phyloP scores from a whole-genome alignment of 2,797 vertebrate genomes.

The Micropoecilia bifurca region DNA sequence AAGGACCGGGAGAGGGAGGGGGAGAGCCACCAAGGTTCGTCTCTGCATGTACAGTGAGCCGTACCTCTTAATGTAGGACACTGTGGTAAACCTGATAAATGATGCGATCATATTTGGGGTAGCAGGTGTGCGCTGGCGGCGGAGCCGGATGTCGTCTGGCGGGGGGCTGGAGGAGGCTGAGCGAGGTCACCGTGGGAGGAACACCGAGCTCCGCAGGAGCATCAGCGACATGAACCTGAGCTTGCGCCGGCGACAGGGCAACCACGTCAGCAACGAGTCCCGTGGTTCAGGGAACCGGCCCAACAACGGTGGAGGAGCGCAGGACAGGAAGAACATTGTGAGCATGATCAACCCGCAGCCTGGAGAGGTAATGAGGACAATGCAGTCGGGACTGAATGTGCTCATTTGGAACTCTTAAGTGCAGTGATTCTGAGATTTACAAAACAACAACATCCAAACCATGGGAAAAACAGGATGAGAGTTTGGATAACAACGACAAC shows the following conservation, averaged over 20 bases:
- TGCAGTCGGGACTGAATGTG: background rate
- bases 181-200: constrained; percentile 86
- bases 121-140: constrained; percentile 77
- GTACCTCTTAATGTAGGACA: background rate
- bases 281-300: constrained; percentile 53
- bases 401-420: background rate
- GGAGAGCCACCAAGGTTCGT: constrained; percentile 81
- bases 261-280: constrained; percentile 72
- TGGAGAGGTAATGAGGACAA: constrained; percentile 74
- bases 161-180: constrained; percentile 80
- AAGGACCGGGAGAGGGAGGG: constrained; percentile 84
- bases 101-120: constrained; percentile 31
- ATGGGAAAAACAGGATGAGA: constrained; percentile 7
- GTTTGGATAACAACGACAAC: constrained; percentile 1
- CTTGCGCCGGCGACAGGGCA: constrained; percentile 85
- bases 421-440: background rate
- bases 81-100: constrained; percentile 6
- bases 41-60: background rate
- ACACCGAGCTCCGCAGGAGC: constrained; percentile 88
- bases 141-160: constrained; percentile 87
- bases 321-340: constrained; percentile 87
- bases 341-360: constrained; percentile 86
- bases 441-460: constrained; percentile 2
- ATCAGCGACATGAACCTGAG: constrained; percentile 94
- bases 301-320: constrained; percentile 60